Percentiles rank a stretch among this genome's conserved stretches.
Evolutionary conservation across 2,113 vertebrate genomes (phyloP).

Genomic region (Herpetotheres cachinnans): DNA sequence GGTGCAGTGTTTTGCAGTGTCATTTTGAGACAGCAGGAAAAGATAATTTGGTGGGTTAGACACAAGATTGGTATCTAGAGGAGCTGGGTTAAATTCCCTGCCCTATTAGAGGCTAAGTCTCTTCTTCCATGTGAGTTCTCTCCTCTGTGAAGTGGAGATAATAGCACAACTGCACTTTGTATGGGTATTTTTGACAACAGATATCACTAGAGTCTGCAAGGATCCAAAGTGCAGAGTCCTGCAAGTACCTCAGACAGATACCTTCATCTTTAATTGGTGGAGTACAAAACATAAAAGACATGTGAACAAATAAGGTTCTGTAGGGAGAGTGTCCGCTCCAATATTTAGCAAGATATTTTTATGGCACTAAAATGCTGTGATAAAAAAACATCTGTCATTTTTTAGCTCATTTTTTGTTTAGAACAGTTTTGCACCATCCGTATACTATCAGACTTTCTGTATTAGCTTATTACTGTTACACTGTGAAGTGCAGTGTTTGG

Average conservation of each 20-base stretch:
- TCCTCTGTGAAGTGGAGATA: not conserved
- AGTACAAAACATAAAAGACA: not conserved
- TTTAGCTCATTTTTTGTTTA: not conserved
- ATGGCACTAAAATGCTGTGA: not conserved
- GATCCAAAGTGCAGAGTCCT: not conserved
- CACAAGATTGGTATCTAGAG: not conserved
- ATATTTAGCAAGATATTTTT: not conserved
- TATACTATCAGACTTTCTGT: not conserved
- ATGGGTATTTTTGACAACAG: not conserved
- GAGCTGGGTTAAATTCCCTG: not conserved
- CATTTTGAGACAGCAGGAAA: not conserved
- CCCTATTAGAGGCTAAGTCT: not conserved
- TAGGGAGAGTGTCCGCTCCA: rapidly evolving
- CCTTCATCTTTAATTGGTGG: not conserved
- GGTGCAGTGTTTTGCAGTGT: not conserved
- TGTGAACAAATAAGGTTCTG: not conserved
- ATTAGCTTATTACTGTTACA: not conserved
- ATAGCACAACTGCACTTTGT: not conserved
- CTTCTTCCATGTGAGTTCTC: not conserved
- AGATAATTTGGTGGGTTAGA: not conserved
- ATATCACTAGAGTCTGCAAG: not conserved
- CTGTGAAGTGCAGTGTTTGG: not conserved
- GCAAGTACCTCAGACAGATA: not conserved
- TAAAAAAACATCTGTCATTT: not conserved
- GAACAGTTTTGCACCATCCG: not conserved